A percentile compares a stretch with the other conserved stretches of the same genome.
Evolutionary conservation across 2,113 vertebrate genomes (phyloP).

Genomic region (Prochilodus magdalenae): DNA sequence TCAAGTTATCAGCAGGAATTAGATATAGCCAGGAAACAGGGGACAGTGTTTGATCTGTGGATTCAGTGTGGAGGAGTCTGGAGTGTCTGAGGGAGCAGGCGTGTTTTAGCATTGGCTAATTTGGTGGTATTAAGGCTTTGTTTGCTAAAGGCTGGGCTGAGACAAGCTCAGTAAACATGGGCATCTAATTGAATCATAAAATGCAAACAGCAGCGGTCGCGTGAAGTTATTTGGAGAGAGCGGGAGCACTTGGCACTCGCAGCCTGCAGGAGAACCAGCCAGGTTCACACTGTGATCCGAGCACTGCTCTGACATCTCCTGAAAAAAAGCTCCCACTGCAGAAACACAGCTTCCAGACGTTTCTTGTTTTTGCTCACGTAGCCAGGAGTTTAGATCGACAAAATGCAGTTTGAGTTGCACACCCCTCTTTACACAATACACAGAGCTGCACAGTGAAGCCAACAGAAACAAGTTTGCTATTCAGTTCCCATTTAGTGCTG

Average conservation of each 20-base stretch:
- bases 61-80: not conserved
- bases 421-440: not conserved
- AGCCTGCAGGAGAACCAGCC: not conserved
- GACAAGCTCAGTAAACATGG: not conserved
- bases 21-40: not conserved
- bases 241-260: not conserved
- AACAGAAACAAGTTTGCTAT: not conserved
- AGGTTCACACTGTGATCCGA: constrained; percentile 4
- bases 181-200: not conserved
- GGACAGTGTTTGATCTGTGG: not conserved
- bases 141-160: not conserved
- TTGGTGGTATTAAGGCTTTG: not conserved
- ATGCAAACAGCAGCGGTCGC: not conserved
- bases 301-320: constrained; percentile 22
- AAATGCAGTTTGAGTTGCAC: not conserved
- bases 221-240: constrained; percentile 3
- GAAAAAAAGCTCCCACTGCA: not conserved
- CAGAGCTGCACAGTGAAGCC: no score
- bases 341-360: not conserved
- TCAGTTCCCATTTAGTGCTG: not conserved
- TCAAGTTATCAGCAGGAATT: constrained; percentile 1
- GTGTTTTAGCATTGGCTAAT: not conserved
- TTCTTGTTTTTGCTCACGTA: not conserved
- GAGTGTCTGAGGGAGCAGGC: not conserved
- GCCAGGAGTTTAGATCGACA: not conserved